Base-by-base conservation (phyloP, 1,140 invertebrate species). In the Meteorus sp. region DNA sequence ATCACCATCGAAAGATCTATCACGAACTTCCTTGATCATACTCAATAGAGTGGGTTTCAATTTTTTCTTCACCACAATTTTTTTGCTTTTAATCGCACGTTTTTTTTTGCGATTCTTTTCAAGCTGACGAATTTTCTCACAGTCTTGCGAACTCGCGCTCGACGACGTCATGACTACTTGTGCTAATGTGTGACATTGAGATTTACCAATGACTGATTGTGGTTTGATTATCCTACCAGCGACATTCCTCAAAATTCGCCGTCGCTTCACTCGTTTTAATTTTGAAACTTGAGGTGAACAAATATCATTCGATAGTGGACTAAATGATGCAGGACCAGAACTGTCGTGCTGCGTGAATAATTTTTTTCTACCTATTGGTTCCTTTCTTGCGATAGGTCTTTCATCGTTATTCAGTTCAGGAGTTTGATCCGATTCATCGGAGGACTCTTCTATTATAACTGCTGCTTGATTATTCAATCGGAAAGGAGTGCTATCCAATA, bases 11-110 rank as follows among this genome's bases (percentile, higher is more conserved):
- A 11, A 19, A 11, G 7, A 29, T 20, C 27, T 50, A 20, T 25
- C 7, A 15, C 9, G 5, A 43, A 11, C 47, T 37, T 63, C 5
- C 13, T 63, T 9, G 17, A 73, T 47, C 41, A 59, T 51, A 3
- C 61, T 65, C 43, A 75, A 33, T 25, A 65, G 22, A 27, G 62
- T 56, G 3, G 68, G 33, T 19, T 68, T 62, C 1, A 41, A 37
- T 7, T 61, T 39, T 62, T 67, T 74, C 31, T 76, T 77, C 1
- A 74, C 43, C n/a, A 72, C 23, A 7, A 78, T 73, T 39, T 78
- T 77, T 55, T 77, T 76, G 23, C 72, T 73, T 3, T 65, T n/a
- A 23, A 76, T 27, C 47, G 71, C 73, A 47, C 41, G 31, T 23
- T 65, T 65, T 31, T 52, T 66, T 47, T 56, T 64, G 51, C 0